Evolutionary conservation across 2,888 invertebrate species (phyloP), one percentile per base, ranked within the genome.

Genomic region (Scaptomyza polygonia): DNA sequence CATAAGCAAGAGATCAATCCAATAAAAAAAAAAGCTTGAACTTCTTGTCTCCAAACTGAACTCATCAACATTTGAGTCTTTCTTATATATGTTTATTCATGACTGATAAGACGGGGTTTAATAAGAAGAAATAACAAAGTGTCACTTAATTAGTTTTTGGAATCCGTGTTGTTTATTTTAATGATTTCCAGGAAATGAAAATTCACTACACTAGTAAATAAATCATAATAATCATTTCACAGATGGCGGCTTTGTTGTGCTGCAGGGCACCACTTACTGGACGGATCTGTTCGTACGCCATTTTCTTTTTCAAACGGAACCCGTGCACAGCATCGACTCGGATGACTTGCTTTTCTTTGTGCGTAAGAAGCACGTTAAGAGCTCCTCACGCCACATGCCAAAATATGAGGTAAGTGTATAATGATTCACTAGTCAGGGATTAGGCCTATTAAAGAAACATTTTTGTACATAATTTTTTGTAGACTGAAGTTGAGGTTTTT

Each of bases 401-500:
- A 97, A 97, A 93, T 97, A 96, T 92, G 97, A 96, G 94, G 96
- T 96, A 91, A 92, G 49, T 30, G 45, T 27, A 3, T 6, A 8
- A 4, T 5, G 1, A n/a, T 47, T 36, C 7, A 5, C 7, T 14
- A 42, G 29, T 36, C 34, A 14, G 1, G 5, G 21, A 21, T 25
- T 1, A 2, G 0, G 3, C 14, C 8, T 3, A 47, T 18, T 6
- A n/a, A 40, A 25, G 7, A 11, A 11, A 6, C 36, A n/a, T 27
- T 12, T 8, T 0, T 21, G 2, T 21, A 21, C 2, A 3, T 21
- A 21, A 2, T 21, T 21, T 11, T 30, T 68, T 65, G 82, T 92
- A 98, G 96, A 97, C 97, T 89, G 97, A 97, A 92, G 96, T 99
- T 78, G 98, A 99, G 93, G 99, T 99, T 75, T 99, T 97, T 93